These are phyloP conservation scores for Glaucidium brasilianum DNA, from an alignment of 2,113 vertebrate genomes.

Conservation along the genomic window DNA sequence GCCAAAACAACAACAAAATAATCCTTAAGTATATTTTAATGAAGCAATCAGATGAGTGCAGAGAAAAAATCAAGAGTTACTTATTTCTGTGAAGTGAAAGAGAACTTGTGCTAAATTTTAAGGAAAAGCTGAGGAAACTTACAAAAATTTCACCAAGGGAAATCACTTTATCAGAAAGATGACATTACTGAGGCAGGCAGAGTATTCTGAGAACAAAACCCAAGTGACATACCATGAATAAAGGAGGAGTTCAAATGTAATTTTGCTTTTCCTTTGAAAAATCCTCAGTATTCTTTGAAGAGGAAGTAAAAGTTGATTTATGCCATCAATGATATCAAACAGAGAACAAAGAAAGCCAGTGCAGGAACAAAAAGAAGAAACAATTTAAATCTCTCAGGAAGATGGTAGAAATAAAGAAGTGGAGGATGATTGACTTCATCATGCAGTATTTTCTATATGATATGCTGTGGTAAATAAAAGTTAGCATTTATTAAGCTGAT, in stretches of 20 bases:
- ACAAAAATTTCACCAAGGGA: not conserved
- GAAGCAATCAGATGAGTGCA: not conserved
- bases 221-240: conserved; percentile 26
- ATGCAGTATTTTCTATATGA: not conserved
- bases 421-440: not conserved
- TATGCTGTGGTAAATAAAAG: not conserved
- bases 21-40: not conserved
- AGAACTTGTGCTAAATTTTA: not conserved
- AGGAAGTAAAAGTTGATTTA: conserved; percentile 36
- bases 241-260: conserved; percentile 34
- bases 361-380: conserved; percentile 21
- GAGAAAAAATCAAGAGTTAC: not conserved
- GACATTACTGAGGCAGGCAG: not conserved
- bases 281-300: conserved; percentile 50
- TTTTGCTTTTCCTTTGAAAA: conserved; percentile 52
- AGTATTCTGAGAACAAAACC: conserved; percentile 9
- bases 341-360: conserved; percentile 43
- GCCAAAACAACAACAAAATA: not conserved
- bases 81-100: not conserved
- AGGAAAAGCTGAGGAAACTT: not conserved
- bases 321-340: conserved; percentile 32
- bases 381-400: not conserved
- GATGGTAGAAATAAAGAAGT: not conserved
- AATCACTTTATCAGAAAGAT: not conserved
- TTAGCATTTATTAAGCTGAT: not conserved